Evolutionary conservation across 2,888 invertebrate genomes (phyloP), one percentile per base, ranked within the genome.

Genomic region (Xylota sylvarum): DNA sequence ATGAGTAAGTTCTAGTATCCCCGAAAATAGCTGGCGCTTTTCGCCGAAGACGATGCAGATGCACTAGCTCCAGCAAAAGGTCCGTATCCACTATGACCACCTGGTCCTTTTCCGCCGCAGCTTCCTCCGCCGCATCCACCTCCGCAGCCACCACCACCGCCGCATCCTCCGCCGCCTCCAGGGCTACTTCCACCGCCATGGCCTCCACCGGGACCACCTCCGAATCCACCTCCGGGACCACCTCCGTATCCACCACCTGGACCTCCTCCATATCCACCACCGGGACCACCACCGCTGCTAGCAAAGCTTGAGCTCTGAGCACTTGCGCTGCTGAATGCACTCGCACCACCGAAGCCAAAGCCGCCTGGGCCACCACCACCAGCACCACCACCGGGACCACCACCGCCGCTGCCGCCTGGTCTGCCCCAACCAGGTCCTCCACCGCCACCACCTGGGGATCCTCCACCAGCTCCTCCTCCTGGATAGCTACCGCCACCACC

Each of bases 81-180:
- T 5, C 84, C 81, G 30, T 27, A 55, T 27, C 74, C 73, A 23
- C 73, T 90, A 94, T 94, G 7, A 95, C 94, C 69, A 94, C 93
- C 19, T 94, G 93, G 74, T 94, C 93, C 27, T 70, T 73, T 69
- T 14, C 74, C 52, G 5, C 67, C 73, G 12, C 69, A 69, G 5
- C 82, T 77, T 4, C 82, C 74, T 9, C 52, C 50, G 14, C 82
- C 77, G 9, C 84, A 70, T 14, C 80, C 67, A 96, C 95, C 65
- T 96, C 94, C 78, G 95, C 96, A 35, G 95, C 92, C 2, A 94
- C 94, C 90, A 94, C 94, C 7, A 95, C 94, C 69, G 94, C 94
- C 69, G 94, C 93, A 27, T 94, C 93, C 78, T 94, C 94, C 88
- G 94, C 93, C 30, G 94, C 65, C 32, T n/a, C 73, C 69, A 1